Evolutionary conservation across 2,888 invertebrate genomes (phyloP), one percentile per base, ranked within the genome.

Genomic region (Fissipunctia ypsillon): DNA sequence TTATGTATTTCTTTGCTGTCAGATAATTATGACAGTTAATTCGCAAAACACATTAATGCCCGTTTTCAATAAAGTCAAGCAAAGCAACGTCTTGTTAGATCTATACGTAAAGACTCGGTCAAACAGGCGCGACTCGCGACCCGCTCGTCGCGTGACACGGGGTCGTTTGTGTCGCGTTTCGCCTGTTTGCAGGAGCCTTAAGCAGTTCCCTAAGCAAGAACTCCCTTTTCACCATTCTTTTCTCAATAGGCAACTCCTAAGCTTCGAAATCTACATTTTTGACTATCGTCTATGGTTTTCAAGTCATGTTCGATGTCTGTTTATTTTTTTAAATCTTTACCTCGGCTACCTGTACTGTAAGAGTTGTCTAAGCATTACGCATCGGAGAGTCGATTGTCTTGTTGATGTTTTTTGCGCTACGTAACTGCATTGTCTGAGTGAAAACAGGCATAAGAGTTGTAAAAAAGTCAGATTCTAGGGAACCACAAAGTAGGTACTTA

Each of bases 401-500:
- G 14, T 61, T 43, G 10, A 14, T 1, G 12, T 61, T n/a, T n/a
- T 43, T 43, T 43, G 19, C 28, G 19, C 6, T 28, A 61, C 12
- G 25, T 35, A n/a, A 50, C 50, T 16, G 2, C 19, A 28, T 45
- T 45, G 28, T 63, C 22, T 6, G 25, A 14, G 16, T 48, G n/a
- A 31, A n/a, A 28, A 45, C 22, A 2, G 28, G 43, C 2, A 9
- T 28, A 45, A 22, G 2, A 19, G 22, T 22, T 16, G 4, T 31
- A 41, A 57, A n/a, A 75, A 22, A 48, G 7, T 22, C 7, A 14
- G 12, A n/a, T 76, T 52, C 19, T 38, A 22, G 16, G n/a, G 5
- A 78, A 79, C 16, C 35, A 28, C n/a, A 50, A 52, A 54, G 10
- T 60, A n/a, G n/a, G n/a, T n/a, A n/a, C n/a, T n/a, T n/a, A 25